A percentile compares a stretch with the other conserved stretches of the same genome.
Conservation (phyloP, 2,797 vertebrate genomes). For the Hyperoplus lanceolatus region DNA sequence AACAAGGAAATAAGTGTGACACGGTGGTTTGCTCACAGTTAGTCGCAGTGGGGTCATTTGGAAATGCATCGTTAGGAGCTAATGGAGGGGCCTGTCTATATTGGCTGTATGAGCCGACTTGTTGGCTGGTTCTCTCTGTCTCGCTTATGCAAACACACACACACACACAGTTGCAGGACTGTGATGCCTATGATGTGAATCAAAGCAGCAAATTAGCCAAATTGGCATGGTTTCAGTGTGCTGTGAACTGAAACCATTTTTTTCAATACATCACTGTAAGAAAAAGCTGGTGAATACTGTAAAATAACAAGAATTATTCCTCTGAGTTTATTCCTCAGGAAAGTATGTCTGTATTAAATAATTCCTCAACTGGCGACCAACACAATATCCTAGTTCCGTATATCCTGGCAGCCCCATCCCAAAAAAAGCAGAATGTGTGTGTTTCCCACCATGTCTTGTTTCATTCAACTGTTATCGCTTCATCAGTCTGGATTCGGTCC, state of each 20-base stretch:
- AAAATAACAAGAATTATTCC: constrained; percentile 30
- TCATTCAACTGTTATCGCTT: constrained; percentile 56
- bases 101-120: constrained; percentile 60
- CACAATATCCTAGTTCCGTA: constrained; percentile 29
- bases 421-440: constrained; percentile 33
- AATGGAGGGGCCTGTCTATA: constrained; percentile 72
- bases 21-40: constrained; percentile 37
- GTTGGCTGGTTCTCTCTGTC: constrained; percentile 36
- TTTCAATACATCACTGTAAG: constrained; percentile 47
- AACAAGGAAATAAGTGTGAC: constrained; percentile 34
- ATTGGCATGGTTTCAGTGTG: constrained; percentile 54
- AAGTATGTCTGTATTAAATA: constrained; percentile 35
- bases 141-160: constrained; percentile 42
- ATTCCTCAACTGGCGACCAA: constrained; percentile 44
- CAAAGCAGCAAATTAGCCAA: constrained; percentile 55
- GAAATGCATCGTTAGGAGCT: constrained; percentile 70
- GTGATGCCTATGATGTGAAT: constrained; percentile 54
- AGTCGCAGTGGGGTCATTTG: constrained; percentile 62
- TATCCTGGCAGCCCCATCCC: constrained; percentile 43
- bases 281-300: constrained; percentile 20
- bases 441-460: constrained; percentile 51
- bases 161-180: constrained; percentile 37
- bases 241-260: constrained; percentile 44
- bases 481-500: constrained; percentile 39
- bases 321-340: constrained; percentile 36